Conservation (phyloP, 2,888 invertebrate species). For the Lasioglossum villosulum region DNA sequence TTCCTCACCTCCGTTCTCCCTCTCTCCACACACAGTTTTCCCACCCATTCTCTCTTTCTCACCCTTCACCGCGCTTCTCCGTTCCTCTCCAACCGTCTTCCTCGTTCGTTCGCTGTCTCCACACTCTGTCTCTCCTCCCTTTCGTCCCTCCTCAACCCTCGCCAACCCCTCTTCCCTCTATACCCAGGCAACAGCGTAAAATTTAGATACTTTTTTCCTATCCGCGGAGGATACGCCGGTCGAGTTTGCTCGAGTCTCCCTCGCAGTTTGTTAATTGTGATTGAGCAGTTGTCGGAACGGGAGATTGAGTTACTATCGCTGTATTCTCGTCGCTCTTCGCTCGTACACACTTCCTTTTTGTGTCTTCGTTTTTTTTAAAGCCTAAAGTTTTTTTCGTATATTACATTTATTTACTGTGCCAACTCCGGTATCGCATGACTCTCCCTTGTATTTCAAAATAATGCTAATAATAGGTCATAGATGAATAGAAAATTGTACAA, state of each 20-base stretch:
- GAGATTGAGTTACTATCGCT: conserved; percentile 75
- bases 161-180: conserved; percentile 19
- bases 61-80: conserved; percentile 20
- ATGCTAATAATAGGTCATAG: too few relatives aligned
- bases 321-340: conserved; percentile 25
- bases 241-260: conserved; percentile 68
- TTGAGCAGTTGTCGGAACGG: conserved; percentile 77
- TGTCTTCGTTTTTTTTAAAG: not conserved
- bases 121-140: conserved; percentile 24
- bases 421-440: too few relatives aligned
- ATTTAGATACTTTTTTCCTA: conserved; percentile 63
- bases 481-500: not conserved
- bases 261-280: conserved; percentile 78
- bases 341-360: conserved; percentile 33
- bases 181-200: conserved; percentile 55
- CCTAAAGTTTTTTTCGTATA: too few relatives aligned
- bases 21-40: conserved; percentile 18
- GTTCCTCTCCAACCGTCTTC: conserved; percentile 27
- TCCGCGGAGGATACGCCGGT: conserved; percentile 56
- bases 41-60: conserved; percentile 34
- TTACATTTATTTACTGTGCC: too few relatives aligned
- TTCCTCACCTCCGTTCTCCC: conserved; percentile 24
- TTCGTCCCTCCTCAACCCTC: conserved; percentile 23
- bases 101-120: conserved; percentile 26
- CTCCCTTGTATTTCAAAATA: too few relatives aligned